A percentile compares a stretch with the other conserved stretches of the same genome.
Evolutionary conservation across 2,888 invertebrate genomes (phyloP).

Genomic region (Ernsta delagoae): DNA sequence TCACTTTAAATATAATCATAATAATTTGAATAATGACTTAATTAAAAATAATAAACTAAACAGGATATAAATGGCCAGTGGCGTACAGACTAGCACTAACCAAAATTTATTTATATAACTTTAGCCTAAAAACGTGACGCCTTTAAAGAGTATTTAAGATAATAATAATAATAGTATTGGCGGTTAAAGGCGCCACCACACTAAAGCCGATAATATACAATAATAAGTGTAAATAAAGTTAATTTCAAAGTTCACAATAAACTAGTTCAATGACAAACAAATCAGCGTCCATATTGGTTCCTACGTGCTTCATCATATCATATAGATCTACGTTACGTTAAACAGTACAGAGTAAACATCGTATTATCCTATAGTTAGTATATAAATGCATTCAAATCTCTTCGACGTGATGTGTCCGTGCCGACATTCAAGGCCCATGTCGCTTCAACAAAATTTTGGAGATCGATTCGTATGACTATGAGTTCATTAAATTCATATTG

Average conservation of each 20-base stretch:
- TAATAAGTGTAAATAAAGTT: conserved; percentile 4
- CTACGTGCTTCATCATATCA: conserved; percentile 18
- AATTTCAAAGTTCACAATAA: neutral
- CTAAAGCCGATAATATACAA: neutral
- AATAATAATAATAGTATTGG: conserved; percentile 23
- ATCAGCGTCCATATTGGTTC: conserved; percentile 1
- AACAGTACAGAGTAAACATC: conserved; percentile 42
- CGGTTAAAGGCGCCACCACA: conserved; percentile 23
- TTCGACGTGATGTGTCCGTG: conserved; percentile 53
- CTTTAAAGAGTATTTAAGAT: conserved; percentile 28
- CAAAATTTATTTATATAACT: conserved; percentile 35
- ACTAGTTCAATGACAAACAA: neutral
- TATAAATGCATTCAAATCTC: conserved; percentile 76
- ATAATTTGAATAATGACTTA: conserved; percentile 46
- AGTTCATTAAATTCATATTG: neutral
- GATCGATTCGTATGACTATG: conserved; percentile 5
- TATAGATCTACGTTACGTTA: conserved; percentile 38
- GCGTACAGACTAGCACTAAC: conserved; percentile 51
- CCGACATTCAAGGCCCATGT: conserved; percentile 3
- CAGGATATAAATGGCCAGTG: conserved; percentile 46
- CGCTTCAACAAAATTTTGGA: conserved; percentile 10
- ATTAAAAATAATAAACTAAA: conserved; percentile 51
- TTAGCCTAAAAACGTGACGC: conserved; percentile 24
- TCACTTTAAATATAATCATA: conserved; percentile 39
- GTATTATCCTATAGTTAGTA: conserved; percentile 48